Base-by-base conservation (phyloP, 2,888 invertebrate genomes). In the Pachycephus smyrnensis region DNA sequence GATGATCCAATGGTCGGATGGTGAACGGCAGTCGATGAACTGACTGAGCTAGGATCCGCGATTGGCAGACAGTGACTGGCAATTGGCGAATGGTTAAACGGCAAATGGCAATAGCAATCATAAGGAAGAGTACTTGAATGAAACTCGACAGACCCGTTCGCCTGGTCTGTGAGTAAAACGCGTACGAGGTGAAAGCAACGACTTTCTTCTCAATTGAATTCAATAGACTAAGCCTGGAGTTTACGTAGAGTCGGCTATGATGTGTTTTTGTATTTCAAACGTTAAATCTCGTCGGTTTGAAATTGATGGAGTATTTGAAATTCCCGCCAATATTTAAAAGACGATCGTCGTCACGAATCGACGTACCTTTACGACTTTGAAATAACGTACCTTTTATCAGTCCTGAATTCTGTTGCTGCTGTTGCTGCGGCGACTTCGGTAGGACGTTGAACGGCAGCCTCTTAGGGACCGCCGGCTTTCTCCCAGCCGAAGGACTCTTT, bases 401-500 rank as follows among this genome's bases (percentile, higher is more conserved):
- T 36, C 85, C 80, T 69, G 85, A 78, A 75, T 83, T 80, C 73
- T 86, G 85, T 36, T 87, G 87, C 2, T 12, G 40, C 6, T 55
- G 40, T 23, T 55, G 55, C 55, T 55, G 55, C 55, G 55, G 55
- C 55, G 55, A 32, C 77, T 88, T 88, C 23, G 80, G 73, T 31
- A 80, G 80, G 15, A 82, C 80, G 77, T 82, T 87, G 33, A 82
- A 80, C 55, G 84, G 78, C 73, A 86, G 81, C 80, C 88, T 84
- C 74, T 86, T 88, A 4, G 86, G 84, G 77, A 84, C 86, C 40
- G 88, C 78, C 68, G 89, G 81, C 80, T 90, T 90, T 79, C 90
- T 85, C 73, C 86, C 85, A 15, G 87, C 84, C 76, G 89, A 86
- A 74, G 89, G 88, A 78, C 89, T 90, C 80, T 90, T 89, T 80